phyloP scores from a whole-genome alignment of 2,888 invertebrate genomes.

The Tanytarsus gracilentus region DNA sequence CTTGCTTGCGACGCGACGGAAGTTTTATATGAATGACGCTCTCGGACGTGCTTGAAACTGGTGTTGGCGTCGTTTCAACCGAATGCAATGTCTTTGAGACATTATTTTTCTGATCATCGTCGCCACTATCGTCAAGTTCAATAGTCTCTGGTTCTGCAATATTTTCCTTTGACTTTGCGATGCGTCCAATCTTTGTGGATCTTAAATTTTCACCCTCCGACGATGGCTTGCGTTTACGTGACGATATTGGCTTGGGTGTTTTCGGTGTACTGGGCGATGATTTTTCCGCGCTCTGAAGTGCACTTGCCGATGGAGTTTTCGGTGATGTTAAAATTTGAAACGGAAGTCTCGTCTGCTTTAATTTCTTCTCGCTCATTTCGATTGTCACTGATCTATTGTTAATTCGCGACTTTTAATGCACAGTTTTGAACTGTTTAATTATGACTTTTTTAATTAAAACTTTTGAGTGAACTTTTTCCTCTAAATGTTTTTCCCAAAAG shows the following conservation, averaged over 20 bases:
- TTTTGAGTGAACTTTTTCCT: background rate
- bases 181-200: background rate
- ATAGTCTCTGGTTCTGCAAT: background rate
- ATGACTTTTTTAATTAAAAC: background rate
- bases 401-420: too few relatives aligned
- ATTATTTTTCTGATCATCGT: background rate
- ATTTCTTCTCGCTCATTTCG: constrained; percentile 19
- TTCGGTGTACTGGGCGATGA: constrained; percentile 7
- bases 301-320: background rate
- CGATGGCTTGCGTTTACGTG: constrained; percentile 13
- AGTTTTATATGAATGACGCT: constrained; percentile 6
- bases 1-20: constrained; percentile 15
- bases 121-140: background rate
- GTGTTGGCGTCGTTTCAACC: background rate
- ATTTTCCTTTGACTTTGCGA: constrained; percentile 23
- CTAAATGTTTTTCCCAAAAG: too few relatives aligned
- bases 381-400: too few relatives aligned
- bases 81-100: background rate
- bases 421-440: too few relatives aligned
- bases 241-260: background rate
- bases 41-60: background rate
- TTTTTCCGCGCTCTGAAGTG: background rate
- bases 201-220: background rate
- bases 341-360: constrained; percentile 9
- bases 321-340: background rate